A percentile compares a stretch with the other conserved stretches of the same genome.
phyloP scores from a whole-genome alignment of 2,113 vertebrate genomes.

The Picathartes gymnocephalus region DNA sequence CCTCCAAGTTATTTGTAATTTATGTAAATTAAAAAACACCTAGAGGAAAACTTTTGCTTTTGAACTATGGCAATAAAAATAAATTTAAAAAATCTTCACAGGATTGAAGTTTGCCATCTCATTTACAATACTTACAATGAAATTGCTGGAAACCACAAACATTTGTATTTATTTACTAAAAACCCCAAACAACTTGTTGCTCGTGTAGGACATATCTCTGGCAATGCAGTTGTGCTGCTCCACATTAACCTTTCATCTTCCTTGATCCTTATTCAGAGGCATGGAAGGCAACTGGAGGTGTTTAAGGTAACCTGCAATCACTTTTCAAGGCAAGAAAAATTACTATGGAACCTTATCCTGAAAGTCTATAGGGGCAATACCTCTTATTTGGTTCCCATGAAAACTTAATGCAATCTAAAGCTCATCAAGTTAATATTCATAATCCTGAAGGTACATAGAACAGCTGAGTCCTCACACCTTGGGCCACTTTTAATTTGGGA shows the following conservation, averaged over 20 bases:
- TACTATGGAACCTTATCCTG: fast-evolving
- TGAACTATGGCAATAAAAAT: not conserved
- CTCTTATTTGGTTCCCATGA: not conserved
- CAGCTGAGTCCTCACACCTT: not conserved
- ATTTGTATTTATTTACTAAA: not conserved
- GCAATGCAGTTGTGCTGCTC: not conserved
- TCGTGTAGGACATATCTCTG: not conserved
- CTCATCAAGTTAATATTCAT: not conserved
- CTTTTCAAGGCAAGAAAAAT: not conserved
- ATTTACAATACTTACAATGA: not conserved
- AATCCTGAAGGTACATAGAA: not conserved
- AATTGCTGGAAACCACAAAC: not conserved
- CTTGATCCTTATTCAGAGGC: not conserved
- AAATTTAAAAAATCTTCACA: not conserved
- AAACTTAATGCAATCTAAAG: not conserved
- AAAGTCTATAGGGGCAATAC: not conserved
- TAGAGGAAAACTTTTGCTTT: not conserved
- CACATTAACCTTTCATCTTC: not conserved
- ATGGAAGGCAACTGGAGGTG: not conserved
- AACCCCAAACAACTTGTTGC: not conserved
- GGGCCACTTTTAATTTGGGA: not conserved
- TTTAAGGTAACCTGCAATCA: not conserved
- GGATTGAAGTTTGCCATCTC: not conserved
- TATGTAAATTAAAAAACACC: not conserved
- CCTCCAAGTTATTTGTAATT: not conserved